These are phyloP conservation scores for Euleptes europaea DNA, from an alignment of 2,113 vertebrate genomes.

Conservation along the genomic window DNA sequence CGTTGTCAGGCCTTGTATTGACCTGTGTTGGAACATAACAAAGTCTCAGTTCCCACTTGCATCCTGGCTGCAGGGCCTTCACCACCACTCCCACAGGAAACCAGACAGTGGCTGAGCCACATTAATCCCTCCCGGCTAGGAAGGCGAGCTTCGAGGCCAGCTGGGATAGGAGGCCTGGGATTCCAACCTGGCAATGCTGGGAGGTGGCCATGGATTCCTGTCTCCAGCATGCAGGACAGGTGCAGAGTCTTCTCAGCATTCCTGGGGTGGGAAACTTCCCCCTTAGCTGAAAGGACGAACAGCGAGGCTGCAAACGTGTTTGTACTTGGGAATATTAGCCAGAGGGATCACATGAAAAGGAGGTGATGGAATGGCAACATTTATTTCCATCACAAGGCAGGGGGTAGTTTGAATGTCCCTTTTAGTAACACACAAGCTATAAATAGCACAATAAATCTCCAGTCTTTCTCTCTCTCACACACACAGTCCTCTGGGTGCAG, in stretches of 20 bases:
- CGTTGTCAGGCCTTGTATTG: neutral
- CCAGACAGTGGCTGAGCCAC: constrained; percentile 20
- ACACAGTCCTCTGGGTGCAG: constrained; percentile 14
- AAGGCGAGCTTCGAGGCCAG: neutral
- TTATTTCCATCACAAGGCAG: neutral
- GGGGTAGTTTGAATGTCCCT: constrained; percentile 40
- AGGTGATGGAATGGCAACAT: neutral
- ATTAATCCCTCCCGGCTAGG: constrained; percentile 24
- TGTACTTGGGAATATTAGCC: neutral
- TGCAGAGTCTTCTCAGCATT: neutral
- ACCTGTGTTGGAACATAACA: neutral
- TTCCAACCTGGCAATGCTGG: neutral
- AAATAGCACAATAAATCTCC: constrained; percentile 64
- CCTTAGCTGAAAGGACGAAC: neutral
- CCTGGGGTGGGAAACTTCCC: neutral
- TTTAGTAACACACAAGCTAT: constrained; percentile 61
- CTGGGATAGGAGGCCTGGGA: neutral
- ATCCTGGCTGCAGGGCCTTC: neutral
- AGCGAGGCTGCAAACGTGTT: fast-evolving
- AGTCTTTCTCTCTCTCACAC: neutral
- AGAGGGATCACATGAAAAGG: neutral
- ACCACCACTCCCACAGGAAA: neutral
- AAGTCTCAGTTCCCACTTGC: fast-evolving
- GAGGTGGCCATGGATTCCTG: constrained; percentile 1
- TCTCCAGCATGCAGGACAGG: neutral